Evolutionary conservation across 1,140 invertebrate species (phyloP).

Genomic region (Goniozus legneri): DNA sequence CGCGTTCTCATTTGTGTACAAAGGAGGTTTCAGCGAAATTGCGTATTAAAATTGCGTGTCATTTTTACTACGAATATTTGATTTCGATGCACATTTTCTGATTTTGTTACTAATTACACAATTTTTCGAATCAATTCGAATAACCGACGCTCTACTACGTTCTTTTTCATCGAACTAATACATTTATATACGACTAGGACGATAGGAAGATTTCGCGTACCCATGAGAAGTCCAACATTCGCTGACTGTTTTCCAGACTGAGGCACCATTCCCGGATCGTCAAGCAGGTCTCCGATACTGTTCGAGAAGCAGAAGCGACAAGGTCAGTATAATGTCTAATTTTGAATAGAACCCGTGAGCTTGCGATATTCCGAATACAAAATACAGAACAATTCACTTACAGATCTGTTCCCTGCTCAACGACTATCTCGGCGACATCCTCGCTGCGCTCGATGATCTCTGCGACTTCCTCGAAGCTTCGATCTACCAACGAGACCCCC

Average conservation of each 20-base stretch:
- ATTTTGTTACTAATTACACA: too few species aligned
- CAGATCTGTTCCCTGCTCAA: conserved; percentile 74
- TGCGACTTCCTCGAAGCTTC: conserved; percentile 82
- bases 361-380: not conserved
- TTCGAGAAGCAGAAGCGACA: not conserved
- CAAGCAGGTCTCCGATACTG: conserved; percentile 63
- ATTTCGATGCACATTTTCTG: too few species aligned
- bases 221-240: conserved; percentile 50
- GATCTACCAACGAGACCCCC: conserved; percentile 79
- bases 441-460: conserved; percentile 77
- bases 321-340: not conserved
- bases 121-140: too few species aligned
- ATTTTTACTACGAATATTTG: too few species aligned
- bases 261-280: conserved; percentile 52
- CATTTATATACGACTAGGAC: too few species aligned
- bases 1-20: too few species aligned
- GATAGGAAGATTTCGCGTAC: conserved; percentile 34
- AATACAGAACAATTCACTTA: conserved; percentile 41
- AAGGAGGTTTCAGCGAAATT: too few species aligned
- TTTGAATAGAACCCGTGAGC: too few species aligned
- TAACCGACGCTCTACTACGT: too few species aligned
- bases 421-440: conserved; percentile 77
- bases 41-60: too few species aligned
- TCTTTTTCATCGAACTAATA: too few species aligned
- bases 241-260: conserved; percentile 47